Evolutionary conservation across 1,140 invertebrate species (phyloP).

Genomic region (Papilio polyxenes): DNA sequence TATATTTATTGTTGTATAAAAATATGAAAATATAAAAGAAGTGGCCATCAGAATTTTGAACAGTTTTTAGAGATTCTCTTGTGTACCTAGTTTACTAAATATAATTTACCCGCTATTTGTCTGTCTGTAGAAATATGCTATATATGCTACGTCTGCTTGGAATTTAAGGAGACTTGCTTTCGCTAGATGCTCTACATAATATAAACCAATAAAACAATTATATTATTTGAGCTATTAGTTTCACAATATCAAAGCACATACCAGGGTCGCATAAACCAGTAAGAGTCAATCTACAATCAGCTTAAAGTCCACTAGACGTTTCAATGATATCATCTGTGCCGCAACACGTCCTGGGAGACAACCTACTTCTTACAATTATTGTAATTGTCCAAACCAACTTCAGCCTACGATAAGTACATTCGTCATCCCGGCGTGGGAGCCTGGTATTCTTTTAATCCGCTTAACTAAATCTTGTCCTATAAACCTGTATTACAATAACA

Average conservation of each 20-base stretch:
- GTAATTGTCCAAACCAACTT: conserved; percentile 42
- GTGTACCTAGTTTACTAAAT: too few relatives aligned
- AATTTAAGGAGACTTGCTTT: too few relatives aligned
- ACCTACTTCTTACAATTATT: conserved; percentile 47
- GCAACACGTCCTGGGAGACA: conserved; percentile 48
- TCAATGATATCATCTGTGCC: conserved; percentile 26
- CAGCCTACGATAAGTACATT: conserved; percentile 24
- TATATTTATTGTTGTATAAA: too few relatives aligned
- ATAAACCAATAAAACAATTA: too few relatives aligned
- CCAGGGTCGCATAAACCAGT: conserved; percentile 18
- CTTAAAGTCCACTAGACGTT: conserved; percentile 2
- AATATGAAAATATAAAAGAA: too few relatives aligned
- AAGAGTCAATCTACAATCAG: conserved; percentile 21
- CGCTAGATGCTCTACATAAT: too few relatives aligned
- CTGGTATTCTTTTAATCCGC: not conserved
- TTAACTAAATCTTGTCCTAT: conserved; percentile 21
- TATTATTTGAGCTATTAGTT: not conserved
- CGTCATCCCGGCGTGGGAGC: conserved; percentile 11
- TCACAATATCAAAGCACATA: conserved; percentile 10
- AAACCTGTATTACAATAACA: not conserved
- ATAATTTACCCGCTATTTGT: too few relatives aligned
- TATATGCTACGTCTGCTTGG: too few relatives aligned
- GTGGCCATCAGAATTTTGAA: too few relatives aligned
- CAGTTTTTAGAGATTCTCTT: too few relatives aligned
- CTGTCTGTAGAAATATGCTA: too few relatives aligned